Base-by-base conservation (phyloP, 2,888 invertebrate genomes). In the Hypsopygia costalis region DNA sequence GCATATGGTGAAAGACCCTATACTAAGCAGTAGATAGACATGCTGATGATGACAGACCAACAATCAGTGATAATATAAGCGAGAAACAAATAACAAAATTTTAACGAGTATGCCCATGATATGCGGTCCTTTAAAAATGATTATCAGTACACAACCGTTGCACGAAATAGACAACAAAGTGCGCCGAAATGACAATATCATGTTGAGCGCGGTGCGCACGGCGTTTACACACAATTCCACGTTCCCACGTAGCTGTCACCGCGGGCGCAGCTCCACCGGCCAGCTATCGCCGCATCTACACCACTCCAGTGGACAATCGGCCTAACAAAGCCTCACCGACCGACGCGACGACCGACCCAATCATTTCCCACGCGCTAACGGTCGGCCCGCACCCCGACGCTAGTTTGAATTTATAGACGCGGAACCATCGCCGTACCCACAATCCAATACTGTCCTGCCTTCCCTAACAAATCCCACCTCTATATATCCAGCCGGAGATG, bases 291-390 rank as follows among this genome's bases (percentile, higher is more conserved):
- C 64, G 60, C 81, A 87, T 87, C 87, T 87, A 81, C 80, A 74
- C 77, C 75, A 74, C 77, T 72, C 77, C 69, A 67, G 85, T 85
- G 87, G 86, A 88, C 87, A 87, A 82, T 86, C 85, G 80, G 78
- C 85, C 80, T 85, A 88, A 87, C 87, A 88, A 88, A 87, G 86
- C 79, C 71, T 76, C 69, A 69, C 79, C 77, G 77, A 69, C 79
- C 77, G 77, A 62, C 69, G 61, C 25, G 25, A 63, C 58, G 53
- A 66, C 64, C 69, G 78, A 69, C 76, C 80, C 81, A 80, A 82
- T 81, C 81, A 81, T 81, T 86, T 88, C 87, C 87, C 87, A 88
- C 87, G 87, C 78, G 80, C 76, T 88, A 88, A 86, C 87, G 86
- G 87, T 81, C 73, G 71, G 63, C 58, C 69, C 73, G 73, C 75